Evolutionary conservation across 1,140 invertebrate species (phyloP).

Genomic region (Anastatus disparis): DNA sequence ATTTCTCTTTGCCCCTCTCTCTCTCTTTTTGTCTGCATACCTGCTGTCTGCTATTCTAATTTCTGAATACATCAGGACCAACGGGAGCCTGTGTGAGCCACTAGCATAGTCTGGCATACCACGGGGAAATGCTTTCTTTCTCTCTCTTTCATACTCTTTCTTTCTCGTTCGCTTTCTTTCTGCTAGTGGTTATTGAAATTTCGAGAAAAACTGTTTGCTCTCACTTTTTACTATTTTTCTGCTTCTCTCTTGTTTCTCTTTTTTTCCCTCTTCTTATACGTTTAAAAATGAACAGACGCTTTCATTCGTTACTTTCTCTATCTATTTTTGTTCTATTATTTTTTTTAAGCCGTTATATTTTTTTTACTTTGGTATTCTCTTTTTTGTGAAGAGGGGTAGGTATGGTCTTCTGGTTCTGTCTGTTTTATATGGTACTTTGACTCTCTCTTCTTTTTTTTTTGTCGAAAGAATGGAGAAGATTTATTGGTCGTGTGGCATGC

Average conservation of each 20-base stretch:
- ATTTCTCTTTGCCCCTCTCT: too few relatives aligned
- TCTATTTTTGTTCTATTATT: constrained; percentile 8
- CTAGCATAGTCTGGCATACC: background rate
- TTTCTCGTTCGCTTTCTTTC: too few relatives aligned
- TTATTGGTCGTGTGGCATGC: background rate
- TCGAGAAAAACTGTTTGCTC: constrained; percentile 18
- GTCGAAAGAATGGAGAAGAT: background rate
- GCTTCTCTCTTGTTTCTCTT: background rate
- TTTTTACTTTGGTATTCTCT: background rate
- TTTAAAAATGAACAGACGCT: constrained; percentile 21
- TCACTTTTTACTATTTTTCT: background rate
- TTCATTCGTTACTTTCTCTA: background rate
- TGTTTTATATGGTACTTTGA: background rate
- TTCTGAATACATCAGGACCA: constrained; percentile 38
- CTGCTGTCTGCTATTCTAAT: constrained; percentile 37
- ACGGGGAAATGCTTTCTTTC: background rate
- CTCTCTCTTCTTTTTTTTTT: background rate
- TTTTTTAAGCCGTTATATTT: background rate
- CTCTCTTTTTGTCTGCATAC: too few relatives aligned
- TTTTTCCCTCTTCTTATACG: background rate
- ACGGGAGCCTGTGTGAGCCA: too few relatives aligned
- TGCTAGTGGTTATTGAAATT: constrained; percentile 35
- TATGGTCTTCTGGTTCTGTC: background rate
- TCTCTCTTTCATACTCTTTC: too few relatives aligned
- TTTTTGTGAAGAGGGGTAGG: background rate